Evolutionary conservation across 2,797 vertebrate species (phyloP).

Genomic region (Caiman crocodilus): DNA sequence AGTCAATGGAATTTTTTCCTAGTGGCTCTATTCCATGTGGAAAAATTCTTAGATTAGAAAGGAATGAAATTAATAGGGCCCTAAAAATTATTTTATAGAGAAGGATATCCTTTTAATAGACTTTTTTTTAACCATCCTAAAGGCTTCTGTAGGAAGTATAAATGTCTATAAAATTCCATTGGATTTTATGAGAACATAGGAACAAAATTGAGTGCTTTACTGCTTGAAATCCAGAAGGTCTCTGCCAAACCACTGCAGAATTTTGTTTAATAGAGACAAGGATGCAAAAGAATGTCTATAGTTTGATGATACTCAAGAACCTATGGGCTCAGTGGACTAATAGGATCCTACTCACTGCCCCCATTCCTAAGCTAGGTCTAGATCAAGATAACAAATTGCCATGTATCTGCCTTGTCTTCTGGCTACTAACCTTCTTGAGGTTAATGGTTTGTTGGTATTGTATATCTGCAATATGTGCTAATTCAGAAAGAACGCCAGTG

Average conservation of each 20-base stretch:
- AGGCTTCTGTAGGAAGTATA: background rate
- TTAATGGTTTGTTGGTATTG: background rate
- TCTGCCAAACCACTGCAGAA: background rate
- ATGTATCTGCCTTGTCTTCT: background rate
- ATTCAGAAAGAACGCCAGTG: no score
- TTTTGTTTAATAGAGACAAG: background rate
- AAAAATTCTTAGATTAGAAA: background rate
- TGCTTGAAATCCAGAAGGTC: background rate
- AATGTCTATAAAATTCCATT: background rate
- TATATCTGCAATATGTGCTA: background rate
- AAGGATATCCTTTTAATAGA: background rate
- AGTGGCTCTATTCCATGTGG: background rate
- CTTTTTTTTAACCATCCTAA: background rate
- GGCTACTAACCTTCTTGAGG: background rate
- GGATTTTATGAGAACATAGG: background rate
- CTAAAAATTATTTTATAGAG: background rate
- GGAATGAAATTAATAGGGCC: background rate
- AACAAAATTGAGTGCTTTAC: background rate
- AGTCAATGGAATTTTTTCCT: background rate
- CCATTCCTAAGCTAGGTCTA: no score
- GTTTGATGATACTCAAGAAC: background rate
- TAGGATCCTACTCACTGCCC: no score
- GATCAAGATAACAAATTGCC: background rate
- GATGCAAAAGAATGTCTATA: background rate
- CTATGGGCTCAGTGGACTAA: background rate